Base-by-base conservation (phyloP, 2,797 vertebrate genomes). In the Merluccius polli region DNA sequence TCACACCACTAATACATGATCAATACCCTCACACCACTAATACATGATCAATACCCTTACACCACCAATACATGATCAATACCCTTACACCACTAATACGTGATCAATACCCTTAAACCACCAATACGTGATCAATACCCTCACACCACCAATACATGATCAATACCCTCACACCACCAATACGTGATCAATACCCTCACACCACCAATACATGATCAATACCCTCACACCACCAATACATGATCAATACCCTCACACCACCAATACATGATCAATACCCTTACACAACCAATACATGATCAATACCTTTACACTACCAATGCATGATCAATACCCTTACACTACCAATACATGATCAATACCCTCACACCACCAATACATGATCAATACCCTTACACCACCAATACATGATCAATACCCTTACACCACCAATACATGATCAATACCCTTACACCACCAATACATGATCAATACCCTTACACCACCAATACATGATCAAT, bases 1-100 rank as follows among this genome's bases (percentile, higher is more conserved):
- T n/a, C n/a, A 85, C 77, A 78, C 33, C 1, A 21, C 15, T 30
- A 31, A 30, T 35, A 11, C 30, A 21, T 18, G 3, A 32, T 36
- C 33, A 38, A 71, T n/a, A n/a, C n/a, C n/a, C n/a, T n/a, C n/a
- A n/a, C n/a, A n/a, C n/a, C n/a, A n/a, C n/a, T n/a, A n/a, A n/a
- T 33, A 35, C 69, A 35, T 21, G 8, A 31, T 70, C 31, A 31
- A 70, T 30, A 15, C 15, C 5, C 29, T 16, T 16, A 18, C 30
- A 16, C 30, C 21, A n/a, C 33, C 70, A 29, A 27, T n/a, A 71
- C 63, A 67, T 27, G 9, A 29, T 27, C 63, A 67, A 21, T 27
- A n/a, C 59, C 3, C 1, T 27, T 27, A 59, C 44, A 52, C 44
- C 44, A 52, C 2, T 15, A 59, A 36, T 36, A 36, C 36, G n/a